Base-by-base conservation (phyloP, 1,140 invertebrate genomes). In the Drosophila persimilis region DNA sequence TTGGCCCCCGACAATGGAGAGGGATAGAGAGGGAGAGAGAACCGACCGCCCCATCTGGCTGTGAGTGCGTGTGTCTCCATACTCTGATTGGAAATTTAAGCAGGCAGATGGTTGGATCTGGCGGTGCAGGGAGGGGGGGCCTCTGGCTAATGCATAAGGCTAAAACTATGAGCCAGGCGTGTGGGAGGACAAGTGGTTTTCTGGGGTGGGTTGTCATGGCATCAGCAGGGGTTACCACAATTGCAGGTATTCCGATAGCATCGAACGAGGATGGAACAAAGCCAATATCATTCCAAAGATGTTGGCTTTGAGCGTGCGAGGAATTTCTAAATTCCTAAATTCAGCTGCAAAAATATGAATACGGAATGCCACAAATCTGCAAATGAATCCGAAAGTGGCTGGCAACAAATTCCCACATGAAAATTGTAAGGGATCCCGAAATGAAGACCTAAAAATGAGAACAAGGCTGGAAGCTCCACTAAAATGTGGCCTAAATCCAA, bases 21-120 rank as follows among this genome's bases (percentile, higher is more conserved):
- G 24, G 4, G 24, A 26, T 0, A 5, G 24, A 20, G 20, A 20
- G 5, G 1, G 4, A 5, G 24, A 20, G 20, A 20, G 5, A 5
- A 26, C 24, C 24, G 35, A 62, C 20, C 2, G 20, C 56, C 53
- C 24, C 53, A 69, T 44, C 56, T 35, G 29, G 20, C 44, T 59
- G 60, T 44, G 44, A 15, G 17, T 39, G 45, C 66, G 31, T 59
- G 69, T 73, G 35, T 58, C 39, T 17, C 45, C 15, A 65, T 65
- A 59, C 47, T 71, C 31, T 73, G 71, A 73, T 73, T 73, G 70
- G 70, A 73, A 73, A 73, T 73, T 73, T 73, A 73, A 56, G 69
- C 69, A 56, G 51, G 51, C 56, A 22, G 26, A 44, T 47, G 20
- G 15, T 7, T 47, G 11, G 15, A 20, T 15, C 15, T 15, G 15